These are phyloP conservation scores for Cantharis lateralis DNA, from an alignment of 2,888 invertebrate species.

Conservation along the genomic window DNA sequence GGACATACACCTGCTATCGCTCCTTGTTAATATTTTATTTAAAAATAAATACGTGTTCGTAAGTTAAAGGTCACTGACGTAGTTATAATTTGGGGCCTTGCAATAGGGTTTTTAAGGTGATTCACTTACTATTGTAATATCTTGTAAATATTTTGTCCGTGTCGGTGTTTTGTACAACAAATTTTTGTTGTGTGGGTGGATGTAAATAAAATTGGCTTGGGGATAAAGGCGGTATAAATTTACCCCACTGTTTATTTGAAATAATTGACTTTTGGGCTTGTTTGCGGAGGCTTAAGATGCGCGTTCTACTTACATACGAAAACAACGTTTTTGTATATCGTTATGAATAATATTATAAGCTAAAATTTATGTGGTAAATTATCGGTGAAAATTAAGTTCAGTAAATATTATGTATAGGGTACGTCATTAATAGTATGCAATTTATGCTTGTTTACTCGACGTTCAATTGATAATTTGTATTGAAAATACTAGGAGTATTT, in stretches of 20 bases:
- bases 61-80: not conserved
- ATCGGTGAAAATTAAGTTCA: not conserved
- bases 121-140: not conserved
- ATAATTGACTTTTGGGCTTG: not conserved
- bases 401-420: not conserved
- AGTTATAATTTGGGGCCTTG: not conserved
- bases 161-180: not conserved
- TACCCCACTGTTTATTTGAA: not conserved
- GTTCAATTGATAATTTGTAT: not conserved
- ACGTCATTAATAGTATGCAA: not conserved
- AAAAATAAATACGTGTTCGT: not conserved
- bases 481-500: not conserved
- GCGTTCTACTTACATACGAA: not conserved
- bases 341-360: not conserved
- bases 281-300: not conserved
- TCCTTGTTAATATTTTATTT: not conserved
- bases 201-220: not conserved
- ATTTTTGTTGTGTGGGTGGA: not conserved
- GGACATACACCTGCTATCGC: not conserved
- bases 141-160: not conserved
- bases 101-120: not conserved
- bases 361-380: not conserved
- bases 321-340: not conserved
- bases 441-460: not conserved
- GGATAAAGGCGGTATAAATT: not conserved